phyloP scores from a whole-genome alignment of 2,797 vertebrate species.

The Dallia pectoralis region DNA sequence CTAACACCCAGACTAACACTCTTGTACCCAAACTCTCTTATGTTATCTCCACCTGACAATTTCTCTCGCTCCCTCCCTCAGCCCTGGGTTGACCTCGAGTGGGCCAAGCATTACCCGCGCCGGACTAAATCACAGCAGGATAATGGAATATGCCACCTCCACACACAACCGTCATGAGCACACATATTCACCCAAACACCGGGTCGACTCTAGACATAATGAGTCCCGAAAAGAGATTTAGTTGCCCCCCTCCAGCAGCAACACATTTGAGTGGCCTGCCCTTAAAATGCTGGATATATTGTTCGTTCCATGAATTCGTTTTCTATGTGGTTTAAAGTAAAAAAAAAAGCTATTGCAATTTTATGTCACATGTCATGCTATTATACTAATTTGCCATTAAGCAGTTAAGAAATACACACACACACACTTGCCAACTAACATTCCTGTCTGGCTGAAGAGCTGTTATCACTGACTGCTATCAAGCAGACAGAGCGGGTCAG shows the following conservation, averaged over 20 bases:
- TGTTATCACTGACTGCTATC: constrained; percentile 13
- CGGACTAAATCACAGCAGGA: constrained; percentile 72
- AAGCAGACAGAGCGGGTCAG: constrained; percentile 3
- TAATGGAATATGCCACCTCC: constrained; percentile 73
- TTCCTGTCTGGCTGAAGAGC: background rate
- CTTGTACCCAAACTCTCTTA: background rate
- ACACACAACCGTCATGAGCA: constrained; percentile 21
- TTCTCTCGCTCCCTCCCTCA: constrained; percentile 21
- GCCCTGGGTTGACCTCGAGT: constrained; percentile 63
- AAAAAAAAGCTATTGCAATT: too few relatives aligned
- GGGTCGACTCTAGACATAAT: too few relatives aligned
- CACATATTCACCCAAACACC: constrained; percentile 25
- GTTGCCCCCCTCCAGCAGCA: too few relatives aligned
- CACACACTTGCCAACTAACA: background rate
- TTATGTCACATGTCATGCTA: too few relatives aligned
- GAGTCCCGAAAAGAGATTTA: too few relatives aligned
- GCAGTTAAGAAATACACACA: background rate
- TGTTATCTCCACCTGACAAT: constrained; percentile 30
- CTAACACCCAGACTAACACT: constrained; percentile 31
- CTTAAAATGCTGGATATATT: too few relatives aligned
- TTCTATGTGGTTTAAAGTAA: too few relatives aligned
- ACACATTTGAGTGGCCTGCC: too few relatives aligned
- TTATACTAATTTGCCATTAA: too few relatives aligned
- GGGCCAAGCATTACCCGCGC: constrained; percentile 64
- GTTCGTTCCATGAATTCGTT: too few relatives aligned